Evolutionary conservation across 2,113 vertebrate species (phyloP).

Genomic region (Scolopax mira): DNA sequence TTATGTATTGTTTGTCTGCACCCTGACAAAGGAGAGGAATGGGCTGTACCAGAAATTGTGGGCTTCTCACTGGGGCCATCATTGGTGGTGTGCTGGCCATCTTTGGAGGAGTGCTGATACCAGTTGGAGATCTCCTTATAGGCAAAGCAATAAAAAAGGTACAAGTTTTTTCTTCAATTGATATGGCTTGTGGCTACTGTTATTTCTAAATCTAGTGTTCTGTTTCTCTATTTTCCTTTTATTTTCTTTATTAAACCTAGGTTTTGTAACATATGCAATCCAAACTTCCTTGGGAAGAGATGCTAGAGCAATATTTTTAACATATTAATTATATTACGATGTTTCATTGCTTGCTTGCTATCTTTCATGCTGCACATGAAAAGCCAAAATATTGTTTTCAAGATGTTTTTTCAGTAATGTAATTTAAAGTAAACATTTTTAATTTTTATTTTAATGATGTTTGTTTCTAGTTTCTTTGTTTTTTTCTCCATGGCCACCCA

Average conservation of each 20-base stretch:
- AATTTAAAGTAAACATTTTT: neutral
- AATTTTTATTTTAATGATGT: neutral
- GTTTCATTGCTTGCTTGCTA: neutral
- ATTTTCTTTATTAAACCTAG: neutral
- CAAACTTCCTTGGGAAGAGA: neutral
- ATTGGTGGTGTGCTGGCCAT: conserved; percentile 79
- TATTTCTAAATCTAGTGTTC: neutral
- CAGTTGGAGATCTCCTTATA: conserved; percentile 82
- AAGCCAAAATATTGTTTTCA: neutral
- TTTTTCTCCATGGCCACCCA: neutral
- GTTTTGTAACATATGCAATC: neutral
- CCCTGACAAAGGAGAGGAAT: conserved; percentile 43
- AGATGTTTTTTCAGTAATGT: neutral
- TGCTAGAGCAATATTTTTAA: neutral
- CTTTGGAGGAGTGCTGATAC: conserved; percentile 87
- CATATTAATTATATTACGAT: neutral
- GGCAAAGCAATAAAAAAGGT: conserved; percentile 83
- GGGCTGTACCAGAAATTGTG: conserved; percentile 74
- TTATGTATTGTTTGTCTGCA: neutral
- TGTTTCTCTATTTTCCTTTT: neutral
- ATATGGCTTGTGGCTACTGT: neutral
- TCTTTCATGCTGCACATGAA: neutral
- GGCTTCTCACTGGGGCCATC: conserved; percentile 78
- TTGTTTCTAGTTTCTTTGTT: neutral
- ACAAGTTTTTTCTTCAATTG: neutral